A percentile compares a stretch with the other conserved stretches of the same genome.
Conservation (phyloP, 2,113 vertebrate genomes). For the Cranoglanis bouderius region DNA sequence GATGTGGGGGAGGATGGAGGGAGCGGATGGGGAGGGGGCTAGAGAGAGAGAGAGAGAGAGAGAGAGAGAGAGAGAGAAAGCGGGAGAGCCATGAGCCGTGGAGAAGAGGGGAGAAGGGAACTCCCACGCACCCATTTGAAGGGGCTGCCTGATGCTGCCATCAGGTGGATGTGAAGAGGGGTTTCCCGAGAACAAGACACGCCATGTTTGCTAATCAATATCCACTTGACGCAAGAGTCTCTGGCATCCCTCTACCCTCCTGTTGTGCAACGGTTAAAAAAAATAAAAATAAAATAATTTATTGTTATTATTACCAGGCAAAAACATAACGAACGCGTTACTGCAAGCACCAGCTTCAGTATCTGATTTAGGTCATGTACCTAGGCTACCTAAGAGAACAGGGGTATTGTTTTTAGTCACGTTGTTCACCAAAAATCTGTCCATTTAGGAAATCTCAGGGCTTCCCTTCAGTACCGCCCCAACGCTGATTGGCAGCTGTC, state of each 20-base stretch:
- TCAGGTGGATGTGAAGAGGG: conserved; percentile 78
- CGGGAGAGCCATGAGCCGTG: conserved; percentile 63
- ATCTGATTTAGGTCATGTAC: neutral
- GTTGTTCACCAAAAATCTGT: neutral
- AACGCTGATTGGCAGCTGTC: conserved; percentile 10
- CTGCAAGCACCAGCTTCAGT: neutral
- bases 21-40: conserved; percentile 46
- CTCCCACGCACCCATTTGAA: conserved; percentile 80
- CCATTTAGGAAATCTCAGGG: neutral
- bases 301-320: neutral
- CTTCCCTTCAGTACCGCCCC: neutral
- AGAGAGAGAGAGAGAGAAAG: conserved; percentile 49
- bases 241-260: neutral
- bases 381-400: neutral
- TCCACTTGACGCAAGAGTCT: conserved; percentile 26
- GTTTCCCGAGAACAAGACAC: conserved; percentile 68
- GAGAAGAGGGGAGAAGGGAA: conserved; percentile 74
- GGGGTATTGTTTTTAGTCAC: neutral
- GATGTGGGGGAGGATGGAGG: conserved; percentile 75
- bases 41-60: conserved; percentile 57
- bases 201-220: conserved; percentile 59
- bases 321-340: neutral
- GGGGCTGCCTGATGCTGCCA: conserved; percentile 80
- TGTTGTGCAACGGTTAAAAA: neutral
- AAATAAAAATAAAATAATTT: too few relatives aligned